Evolutionary conservation across 2,888 invertebrate genomes (phyloP), one percentile per base, ranked within the genome.

Genomic region (Priapulus caudatus): DNA sequence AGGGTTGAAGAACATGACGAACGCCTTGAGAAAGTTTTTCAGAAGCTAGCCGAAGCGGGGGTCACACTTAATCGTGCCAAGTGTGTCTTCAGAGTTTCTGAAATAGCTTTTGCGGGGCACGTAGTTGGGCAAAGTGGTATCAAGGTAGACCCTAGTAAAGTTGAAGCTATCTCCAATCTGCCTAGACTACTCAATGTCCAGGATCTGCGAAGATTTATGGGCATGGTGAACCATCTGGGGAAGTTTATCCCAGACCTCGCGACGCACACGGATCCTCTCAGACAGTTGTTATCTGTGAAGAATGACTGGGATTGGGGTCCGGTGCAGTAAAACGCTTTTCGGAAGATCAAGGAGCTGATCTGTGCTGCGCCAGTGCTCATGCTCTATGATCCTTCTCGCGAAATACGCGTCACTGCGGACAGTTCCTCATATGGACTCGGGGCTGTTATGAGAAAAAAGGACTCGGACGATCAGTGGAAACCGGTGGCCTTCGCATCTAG

Each of bases 401-500:
- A n/a, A n/a, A n/a, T n/a, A n/a, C n/a, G n/a, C n/a, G n/a, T n/a
- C n/a, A 56, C 59, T 10, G 65, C 68, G 2, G 69, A 71, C 59
- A 62, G 66, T 1, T 64, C 64, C 2, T 58, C 59, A 2, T 61
- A 59, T 48, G 69, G 67, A 4, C 22, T 69, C n/a, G 68, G 66
- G 1, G 64, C 61, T 1, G 64, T 61, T 1, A 54, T 69, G 1
- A 46, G 63, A 5, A 66, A 67, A 47, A 47, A 61, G 52, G 53
- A 61, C 33, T 53, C 55, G 2, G n/a, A n/a, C n/a, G 54, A 54
- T 3, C 47, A 47, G 22, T 54, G 61, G 53, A 59, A 65, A 48
- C 62, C 67, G n/a, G 63, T 71, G 4, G 63, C 64, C 2, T 71
- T 66, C 55, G 65, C 64, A 1, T 69, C 66, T 1, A 58, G 64